These are phyloP conservation scores for Chiloscyllium plagiosum DNA, from an alignment of 2,113 vertebrate species.

Conservation along the genomic window DNA sequence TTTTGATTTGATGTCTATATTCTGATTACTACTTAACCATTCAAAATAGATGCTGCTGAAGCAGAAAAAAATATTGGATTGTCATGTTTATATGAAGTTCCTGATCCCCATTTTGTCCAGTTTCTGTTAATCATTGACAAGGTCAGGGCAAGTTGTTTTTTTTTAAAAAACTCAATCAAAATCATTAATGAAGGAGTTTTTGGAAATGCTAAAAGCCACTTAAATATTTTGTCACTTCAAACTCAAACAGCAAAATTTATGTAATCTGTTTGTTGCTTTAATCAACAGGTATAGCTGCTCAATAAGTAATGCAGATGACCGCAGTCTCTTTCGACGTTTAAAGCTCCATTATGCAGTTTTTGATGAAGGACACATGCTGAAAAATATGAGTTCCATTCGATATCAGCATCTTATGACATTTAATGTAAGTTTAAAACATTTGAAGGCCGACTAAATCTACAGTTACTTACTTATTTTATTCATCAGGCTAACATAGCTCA, in stretches of 20 bases:
- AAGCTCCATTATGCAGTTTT: slow-evolving; percentile 82
- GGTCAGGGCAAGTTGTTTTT: no score
- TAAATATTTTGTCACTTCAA: neutral
- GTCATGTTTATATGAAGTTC: neutral
- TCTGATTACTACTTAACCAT: neutral
- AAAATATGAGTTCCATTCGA: slow-evolving; percentile 89
- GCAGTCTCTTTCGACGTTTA: slow-evolving; percentile 78
- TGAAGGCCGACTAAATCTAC: neutral
- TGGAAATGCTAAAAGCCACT: no score
- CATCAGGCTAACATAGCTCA: neutral
- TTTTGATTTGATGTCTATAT: neutral
- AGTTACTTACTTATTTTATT: neutral
- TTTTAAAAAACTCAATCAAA: neutral
- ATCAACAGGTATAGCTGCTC: slow-evolving; percentile 76
- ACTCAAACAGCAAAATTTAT: no score
- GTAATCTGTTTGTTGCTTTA: neutral
- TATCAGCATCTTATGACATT: slow-evolving; percentile 94
- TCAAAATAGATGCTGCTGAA: neutral
- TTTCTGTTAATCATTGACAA: neutral
- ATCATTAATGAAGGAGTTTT: neutral
- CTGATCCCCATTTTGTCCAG: neutral
- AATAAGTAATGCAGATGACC: slow-evolving; percentile 78
- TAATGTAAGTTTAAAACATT: slow-evolving; percentile 63
- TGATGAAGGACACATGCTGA: slow-evolving; percentile 97
- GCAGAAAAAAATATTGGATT: neutral